Base-by-base conservation (phyloP, 2,797 vertebrate genomes). In the Amazona ochrocephala region DNA sequence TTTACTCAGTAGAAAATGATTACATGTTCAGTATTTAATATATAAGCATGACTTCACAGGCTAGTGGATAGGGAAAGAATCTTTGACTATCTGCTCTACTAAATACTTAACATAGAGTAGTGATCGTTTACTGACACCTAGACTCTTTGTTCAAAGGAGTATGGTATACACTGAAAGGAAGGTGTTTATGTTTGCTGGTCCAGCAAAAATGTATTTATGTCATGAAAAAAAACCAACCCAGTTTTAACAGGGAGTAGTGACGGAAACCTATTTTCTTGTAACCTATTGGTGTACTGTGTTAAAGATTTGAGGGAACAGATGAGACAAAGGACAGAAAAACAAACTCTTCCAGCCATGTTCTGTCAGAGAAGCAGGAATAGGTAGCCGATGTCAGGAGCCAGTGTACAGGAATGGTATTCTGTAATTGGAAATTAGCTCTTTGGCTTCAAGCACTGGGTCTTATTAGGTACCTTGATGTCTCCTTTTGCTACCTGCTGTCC, bases 1-100 rank as follows among this genome's bases (percentile, higher is more conserved):
- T 93, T 93, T 54, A 50, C 61, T 87, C 65, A 45, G 44, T 21
- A 84, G 72, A 84, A 92, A 87, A 91, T 80, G 34, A 94, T 84
- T 90, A 75, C 27, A 62, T 58, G 73, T 72, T 96, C 91, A 78
- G 26, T 61, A 84, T 91, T 95, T 62, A 91, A 58, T 94, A 90
- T 91, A 88, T 94, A 86, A 88, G 70, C 73, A 86, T 47, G 58
- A 86, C 45, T 94, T 94, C 91, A 91, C 60, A 88, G 58, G 34
- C 41, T 68, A 72, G 70, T 73, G 62, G 29, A 47, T 54, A 84
- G 54, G 24, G 30, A 86, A 87, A 90, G 32, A 78, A 75, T 60
- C 53, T 82, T 84, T 75, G 76, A 88, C 86, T 95, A 81, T 48
- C n/a, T 88, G 83, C 47, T 94, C 45, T 88, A 54, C 70, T 86